A percentile compares a stretch with the other conserved stretches of the same genome.
Conservation (phyloP, 2,797 vertebrate species). For the Sandelia bainsii region DNA sequence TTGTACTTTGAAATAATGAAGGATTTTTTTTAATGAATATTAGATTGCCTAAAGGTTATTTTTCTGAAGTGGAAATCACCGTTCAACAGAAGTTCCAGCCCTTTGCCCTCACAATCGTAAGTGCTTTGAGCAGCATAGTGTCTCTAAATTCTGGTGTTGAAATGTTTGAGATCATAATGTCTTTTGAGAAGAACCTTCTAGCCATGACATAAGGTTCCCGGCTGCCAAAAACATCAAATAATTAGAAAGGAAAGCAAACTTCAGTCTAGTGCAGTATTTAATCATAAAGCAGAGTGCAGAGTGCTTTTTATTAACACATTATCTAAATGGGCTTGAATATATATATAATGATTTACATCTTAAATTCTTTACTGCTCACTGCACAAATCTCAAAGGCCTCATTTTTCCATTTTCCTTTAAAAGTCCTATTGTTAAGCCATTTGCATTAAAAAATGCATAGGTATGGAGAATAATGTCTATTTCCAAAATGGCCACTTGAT, state of each 20-base stretch:
- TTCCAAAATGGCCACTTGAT: not conserved
- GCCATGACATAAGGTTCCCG: not conserved
- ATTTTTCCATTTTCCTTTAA: not conserved
- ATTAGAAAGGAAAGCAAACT: not conserved
- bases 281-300: not conserved
- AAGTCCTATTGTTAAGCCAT: not conserved
- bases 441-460: not conserved
- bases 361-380: not conserved
- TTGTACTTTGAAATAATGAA: not conserved
- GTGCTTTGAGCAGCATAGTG: not conserved
- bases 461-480: not conserved
- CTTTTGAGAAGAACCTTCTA: not conserved
- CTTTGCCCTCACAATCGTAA: not conserved
- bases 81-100: not conserved
- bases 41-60: not conserved
- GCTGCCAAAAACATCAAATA: not conserved
- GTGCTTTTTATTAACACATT: not conserved
- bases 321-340: not conserved
- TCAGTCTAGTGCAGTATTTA: not conserved
- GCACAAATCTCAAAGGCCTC: not conserved
- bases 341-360: not conserved
- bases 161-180: not conserved
- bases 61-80: not conserved
- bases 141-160: constrained; percentile 9
- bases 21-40: constrained; percentile 7